Evolutionary conservation across 2,113 vertebrate genomes (phyloP), one percentile per base, ranked within the genome.

Genomic region (Sterna hirundo): DNA sequence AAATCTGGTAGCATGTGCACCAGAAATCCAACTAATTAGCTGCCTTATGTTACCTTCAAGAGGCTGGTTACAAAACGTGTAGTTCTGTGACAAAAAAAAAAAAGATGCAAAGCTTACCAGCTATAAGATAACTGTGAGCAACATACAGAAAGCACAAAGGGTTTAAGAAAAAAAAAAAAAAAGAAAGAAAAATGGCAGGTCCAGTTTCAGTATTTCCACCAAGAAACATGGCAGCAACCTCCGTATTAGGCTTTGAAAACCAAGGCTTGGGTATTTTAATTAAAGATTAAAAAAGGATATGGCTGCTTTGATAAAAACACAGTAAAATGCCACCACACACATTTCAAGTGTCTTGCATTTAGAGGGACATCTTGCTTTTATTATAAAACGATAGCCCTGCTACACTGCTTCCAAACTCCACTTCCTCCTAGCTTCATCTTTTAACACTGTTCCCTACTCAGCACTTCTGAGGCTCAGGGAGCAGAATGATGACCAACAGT

Each of bases 31-130:
- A 58, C 47, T 88, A 20, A 5, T 94, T 97, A 97, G 97, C 96
- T 97, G 97, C 96, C 97, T 95, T 97, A 52, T 81, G 92, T 93
- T 42, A 95, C 94, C 95, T 94, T 92, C 70, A 2, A 91, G 74
- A 94, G 93, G 93, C 93, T 95, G 96, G 62, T 66, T 78, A 95
- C 36, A 95, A 81, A 92, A 89, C 12, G 11, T 27, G 93, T 14
- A 75, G 6, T 60, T 88, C 60, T 81, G 86, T 47, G 86, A 89
- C 27, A 23, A 36, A 57, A 58, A 65, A 60, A 47, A 47, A 36
- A 52, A 51, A 26, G 44, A 89, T 44, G 91, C 68, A 81, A 91
- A 96, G 92, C 76, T 91, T 68, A 65, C 55, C 83, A 94, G 92
- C 89, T 92, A 20, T 78, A 65, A 91, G 65, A 55, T 72, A 95